Conservation (phyloP, 1,140 invertebrate species). For the Halesus radiatus region DNA sequence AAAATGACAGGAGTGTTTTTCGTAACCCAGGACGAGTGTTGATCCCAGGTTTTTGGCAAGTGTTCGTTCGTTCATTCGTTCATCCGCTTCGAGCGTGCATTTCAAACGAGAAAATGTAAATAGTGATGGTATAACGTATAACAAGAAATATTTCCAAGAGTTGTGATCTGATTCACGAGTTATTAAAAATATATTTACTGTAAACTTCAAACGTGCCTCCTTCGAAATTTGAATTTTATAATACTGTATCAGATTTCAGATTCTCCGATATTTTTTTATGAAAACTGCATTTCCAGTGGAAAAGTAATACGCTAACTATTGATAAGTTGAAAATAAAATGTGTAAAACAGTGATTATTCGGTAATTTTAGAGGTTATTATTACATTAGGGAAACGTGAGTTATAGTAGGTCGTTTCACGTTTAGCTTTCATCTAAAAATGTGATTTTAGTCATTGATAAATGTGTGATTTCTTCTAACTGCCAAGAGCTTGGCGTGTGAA, state of each 20-base stretch:
- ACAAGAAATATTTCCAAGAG: not conserved
- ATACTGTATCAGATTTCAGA: not conserved
- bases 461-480: not conserved
- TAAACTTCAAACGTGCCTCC: conserved; percentile 41
- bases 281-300: conserved; percentile 12
- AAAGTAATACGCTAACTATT: not conserved
- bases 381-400: no score
- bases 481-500: not conserved
- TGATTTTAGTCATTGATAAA: no score
- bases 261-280: conserved; percentile 21
- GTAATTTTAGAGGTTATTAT: conserved; percentile 5
- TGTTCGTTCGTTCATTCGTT: conserved; percentile 31
- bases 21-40: conserved; percentile 35
- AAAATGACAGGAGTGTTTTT: conserved; percentile 20
- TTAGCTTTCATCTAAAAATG: no score
- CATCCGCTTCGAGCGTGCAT: conserved; percentile 25
- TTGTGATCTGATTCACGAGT: not conserved
- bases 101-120: conserved; percentile 26
- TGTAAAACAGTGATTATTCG: not conserved
- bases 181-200: conserved; percentile 17
- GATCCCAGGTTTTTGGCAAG: conserved; percentile 44
- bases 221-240: conserved; percentile 15
- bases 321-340: not conserved
- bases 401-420: no score
- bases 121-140: conserved; percentile 9